Evolutionary conservation across 2,113 vertebrate genomes (phyloP).

Genomic region (Oncorhynchus kisutch): DNA sequence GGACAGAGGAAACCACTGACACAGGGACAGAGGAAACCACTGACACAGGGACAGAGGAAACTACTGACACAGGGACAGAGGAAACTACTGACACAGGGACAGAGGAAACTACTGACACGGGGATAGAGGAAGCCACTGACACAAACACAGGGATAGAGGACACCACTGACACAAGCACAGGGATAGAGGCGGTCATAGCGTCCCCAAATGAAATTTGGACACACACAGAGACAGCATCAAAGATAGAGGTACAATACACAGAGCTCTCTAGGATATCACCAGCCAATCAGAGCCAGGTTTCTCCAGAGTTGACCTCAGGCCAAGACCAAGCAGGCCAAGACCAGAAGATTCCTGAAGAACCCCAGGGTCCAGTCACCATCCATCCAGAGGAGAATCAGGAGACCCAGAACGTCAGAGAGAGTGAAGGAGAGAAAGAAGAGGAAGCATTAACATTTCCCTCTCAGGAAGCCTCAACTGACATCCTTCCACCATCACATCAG

Average conservation of each 20-base stretch:
- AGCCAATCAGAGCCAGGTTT: slow-evolving; percentile 7
- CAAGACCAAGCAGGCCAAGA: slow-evolving; percentile 9
- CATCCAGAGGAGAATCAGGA: slow-evolving; percentile 5
- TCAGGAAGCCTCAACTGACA: not conserved
- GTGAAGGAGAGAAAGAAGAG: not conserved
- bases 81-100: slow-evolving; percentile 7
- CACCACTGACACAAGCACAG: too few relatives aligned
- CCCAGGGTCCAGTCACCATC: not conserved
- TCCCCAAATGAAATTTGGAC: slow-evolving; percentile 18
- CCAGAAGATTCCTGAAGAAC: slow-evolving; percentile 3
- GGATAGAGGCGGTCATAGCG: slow-evolving; percentile 17
- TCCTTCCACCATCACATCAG: not conserved
- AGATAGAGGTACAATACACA: not conserved
- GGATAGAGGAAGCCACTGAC: slow-evolving; percentile 4
- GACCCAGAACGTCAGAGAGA: slow-evolving; percentile 19
- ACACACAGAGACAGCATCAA: not conserved
- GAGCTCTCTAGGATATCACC: slow-evolving; percentile 6
- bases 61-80: not conserved
- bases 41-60: not conserved
- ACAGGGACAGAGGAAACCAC: slow-evolving; percentile 1
- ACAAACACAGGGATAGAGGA: slow-evolving; percentile 6
- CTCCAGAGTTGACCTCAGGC: not conserved
- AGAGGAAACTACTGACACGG: too few relatives aligned
- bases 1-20: not conserved
- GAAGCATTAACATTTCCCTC: not conserved